A percentile compares a stretch with the other conserved stretches of the same genome.
Evolutionary conservation across 2,113 vertebrate species (phyloP).

Genomic region (Gadus chalcogrammus): DNA sequence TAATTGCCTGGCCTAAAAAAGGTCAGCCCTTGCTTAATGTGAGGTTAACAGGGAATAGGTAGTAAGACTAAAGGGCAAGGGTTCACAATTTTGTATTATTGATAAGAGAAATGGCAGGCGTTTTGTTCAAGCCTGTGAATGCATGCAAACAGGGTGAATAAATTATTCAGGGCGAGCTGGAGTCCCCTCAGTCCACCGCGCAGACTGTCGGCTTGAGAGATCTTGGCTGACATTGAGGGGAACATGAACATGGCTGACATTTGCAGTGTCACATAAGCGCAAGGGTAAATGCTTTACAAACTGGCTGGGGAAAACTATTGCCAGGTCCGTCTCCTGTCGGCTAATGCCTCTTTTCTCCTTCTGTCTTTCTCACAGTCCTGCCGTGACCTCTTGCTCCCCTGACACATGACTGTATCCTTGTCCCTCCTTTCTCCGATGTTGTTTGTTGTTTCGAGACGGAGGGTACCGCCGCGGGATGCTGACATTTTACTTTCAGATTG

Average conservation of each 20-base stretch:
- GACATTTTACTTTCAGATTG: too few species aligned
- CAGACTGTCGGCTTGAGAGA: slow-evolving; percentile 56
- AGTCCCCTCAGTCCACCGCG: slow-evolving; percentile 48
- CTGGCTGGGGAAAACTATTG: slow-evolving; percentile 37
- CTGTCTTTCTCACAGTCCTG: too few species aligned
- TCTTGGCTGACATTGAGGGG: slow-evolving; percentile 53
- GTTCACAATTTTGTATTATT: slow-evolving; percentile 1
- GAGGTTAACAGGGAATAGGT: neutral
- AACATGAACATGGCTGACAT: slow-evolving; percentile 61
- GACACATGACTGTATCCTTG: too few species aligned
- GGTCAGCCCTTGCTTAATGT: neutral
- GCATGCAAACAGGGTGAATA: slow-evolving; percentile 51
- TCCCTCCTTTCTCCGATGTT: too few species aligned
- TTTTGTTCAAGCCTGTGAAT: slow-evolving; percentile 18
- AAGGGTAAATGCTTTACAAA: slow-evolving; percentile 67
- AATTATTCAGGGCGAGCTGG: slow-evolving; percentile 58
- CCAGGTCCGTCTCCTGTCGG: slow-evolving; percentile 31
- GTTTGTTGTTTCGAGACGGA: too few species aligned
- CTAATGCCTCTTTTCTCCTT: too few species aligned
- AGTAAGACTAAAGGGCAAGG: slow-evolving; percentile 2
- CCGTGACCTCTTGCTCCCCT: too few species aligned
- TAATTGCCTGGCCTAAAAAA: neutral
- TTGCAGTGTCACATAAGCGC: slow-evolving; percentile 55
- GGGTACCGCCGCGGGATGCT: too few species aligned
- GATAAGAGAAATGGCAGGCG: slow-evolving; percentile 2